Evolutionary conservation across 2,113 vertebrate genomes (phyloP).

Genomic region (Lipotes vexillifer): DNA sequence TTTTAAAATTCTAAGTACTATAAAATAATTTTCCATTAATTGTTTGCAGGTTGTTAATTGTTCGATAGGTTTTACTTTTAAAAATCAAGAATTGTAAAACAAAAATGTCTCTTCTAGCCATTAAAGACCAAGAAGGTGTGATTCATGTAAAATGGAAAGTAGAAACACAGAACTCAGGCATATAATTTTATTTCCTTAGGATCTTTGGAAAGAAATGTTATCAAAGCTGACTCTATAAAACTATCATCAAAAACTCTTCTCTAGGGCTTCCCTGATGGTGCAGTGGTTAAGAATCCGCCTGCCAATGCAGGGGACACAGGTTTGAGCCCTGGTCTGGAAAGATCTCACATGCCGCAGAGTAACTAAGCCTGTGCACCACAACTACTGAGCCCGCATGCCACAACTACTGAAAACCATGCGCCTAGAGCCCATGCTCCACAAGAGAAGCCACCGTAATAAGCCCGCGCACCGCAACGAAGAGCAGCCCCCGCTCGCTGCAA

Average conservation of each 20-base stretch:
- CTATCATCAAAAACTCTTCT: not conserved
- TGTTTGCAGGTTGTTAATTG: not conserved
- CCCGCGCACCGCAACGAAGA: too few relatives aligned
- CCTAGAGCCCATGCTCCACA: too few relatives aligned
- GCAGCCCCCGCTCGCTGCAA: too few relatives aligned
- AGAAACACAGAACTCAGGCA: not conserved
- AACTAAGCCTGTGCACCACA: too few relatives aligned
- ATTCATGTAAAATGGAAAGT: conserved; percentile 13
- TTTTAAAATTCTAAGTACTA: not conserved
- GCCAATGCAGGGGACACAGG: too few relatives aligned
- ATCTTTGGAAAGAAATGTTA: not conserved
- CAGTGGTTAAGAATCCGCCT: too few relatives aligned
- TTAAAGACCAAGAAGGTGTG: not conserved
- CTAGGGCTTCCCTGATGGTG: not conserved
- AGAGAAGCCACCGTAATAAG: too few relatives aligned
- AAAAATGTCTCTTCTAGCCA: not conserved
- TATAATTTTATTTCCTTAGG: conserved; percentile 24
- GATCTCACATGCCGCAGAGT: too few relatives aligned
- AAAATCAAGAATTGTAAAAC: not conserved
- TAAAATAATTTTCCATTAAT: not conserved
- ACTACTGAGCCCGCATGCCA: too few relatives aligned
- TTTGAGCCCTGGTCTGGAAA: too few relatives aligned
- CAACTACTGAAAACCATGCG: too few relatives aligned
- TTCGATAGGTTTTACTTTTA: not conserved
- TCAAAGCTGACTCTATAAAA: not conserved